These are phyloP conservation scores for Zaprionus ghesquierei DNA, from an alignment of 1,140 invertebrate species.

Conservation along the genomic window DNA sequence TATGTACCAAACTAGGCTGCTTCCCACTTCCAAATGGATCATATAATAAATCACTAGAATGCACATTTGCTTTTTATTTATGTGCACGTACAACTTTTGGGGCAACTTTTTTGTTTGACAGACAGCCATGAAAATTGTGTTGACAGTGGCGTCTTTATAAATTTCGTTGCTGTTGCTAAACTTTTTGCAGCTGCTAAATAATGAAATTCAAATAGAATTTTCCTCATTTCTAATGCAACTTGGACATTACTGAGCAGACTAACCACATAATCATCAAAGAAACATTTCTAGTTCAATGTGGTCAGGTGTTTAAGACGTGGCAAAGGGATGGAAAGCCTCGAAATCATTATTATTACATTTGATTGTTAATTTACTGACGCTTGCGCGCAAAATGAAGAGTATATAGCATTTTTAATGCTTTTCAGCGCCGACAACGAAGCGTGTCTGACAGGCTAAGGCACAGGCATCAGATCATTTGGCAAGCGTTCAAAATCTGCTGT, in stretches of 20 bases:
- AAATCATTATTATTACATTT: constrained; percentile 15
- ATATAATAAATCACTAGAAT: constrained; percentile 13
- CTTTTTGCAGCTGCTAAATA: constrained; percentile 41
- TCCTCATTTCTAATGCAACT: background rate
- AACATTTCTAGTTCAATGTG: constrained; percentile 12
- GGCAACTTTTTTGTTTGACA: constrained; percentile 23
- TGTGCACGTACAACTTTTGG: constrained; percentile 15
- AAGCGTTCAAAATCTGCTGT: constrained; percentile 35
- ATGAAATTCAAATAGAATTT: constrained; percentile 6
- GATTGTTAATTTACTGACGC: constrained; percentile 33
- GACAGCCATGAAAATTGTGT: constrained; percentile 52
- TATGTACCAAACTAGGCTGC: background rate
- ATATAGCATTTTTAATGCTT: constrained; percentile 22
- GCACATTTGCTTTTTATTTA: constrained; percentile 21
- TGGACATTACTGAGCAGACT: background rate
- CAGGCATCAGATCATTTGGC: constrained; percentile 37
- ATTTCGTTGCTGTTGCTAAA: constrained; percentile 39
- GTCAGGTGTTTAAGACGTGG: no score
- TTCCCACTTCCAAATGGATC: constrained; percentile 17
- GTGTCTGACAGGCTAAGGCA: constrained; percentile 14
- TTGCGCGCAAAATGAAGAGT: constrained; percentile 17
- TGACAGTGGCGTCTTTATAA: constrained; percentile 61
- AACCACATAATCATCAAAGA: constrained; percentile 26
- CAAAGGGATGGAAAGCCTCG: background rate
- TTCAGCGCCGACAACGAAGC: constrained; percentile 33